A percentile compares a stretch with the other conserved stretches of the same genome.
phyloP scores from a whole-genome alignment of 2,797 vertebrate species.

The Hippoglossus hippoglossus region DNA sequence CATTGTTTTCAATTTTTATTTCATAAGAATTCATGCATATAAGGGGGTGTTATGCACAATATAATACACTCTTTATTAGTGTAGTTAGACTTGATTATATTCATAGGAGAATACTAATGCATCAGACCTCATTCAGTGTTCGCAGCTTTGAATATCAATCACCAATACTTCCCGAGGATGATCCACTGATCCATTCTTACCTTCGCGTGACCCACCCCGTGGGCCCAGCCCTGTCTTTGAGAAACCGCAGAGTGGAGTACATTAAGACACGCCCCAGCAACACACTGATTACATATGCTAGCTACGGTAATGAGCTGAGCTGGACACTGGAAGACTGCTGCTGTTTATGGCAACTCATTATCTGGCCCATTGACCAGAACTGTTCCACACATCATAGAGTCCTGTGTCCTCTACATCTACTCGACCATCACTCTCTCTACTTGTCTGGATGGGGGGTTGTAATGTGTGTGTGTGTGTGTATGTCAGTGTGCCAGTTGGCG shows the following conservation, averaged over 20 bases:
- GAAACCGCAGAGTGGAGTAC: constrained; percentile 79
- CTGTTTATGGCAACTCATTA: constrained; percentile 86
- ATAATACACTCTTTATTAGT: constrained; percentile 1
- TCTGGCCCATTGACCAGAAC: constrained; percentile 86
- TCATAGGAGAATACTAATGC: constrained; percentile 6
- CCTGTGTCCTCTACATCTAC: constrained; percentile 81
- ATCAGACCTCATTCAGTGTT: constrained; percentile 17
- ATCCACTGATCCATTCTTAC: constrained; percentile 72
- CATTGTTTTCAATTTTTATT: background rate
- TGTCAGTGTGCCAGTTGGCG: constrained; percentile 19
- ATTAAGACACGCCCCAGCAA: constrained; percentile 84
- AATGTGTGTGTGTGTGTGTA: constrained; percentile 33
- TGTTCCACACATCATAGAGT: constrained; percentile 82
- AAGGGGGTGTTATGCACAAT: background rate
- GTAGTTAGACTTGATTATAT: constrained; percentile 20
- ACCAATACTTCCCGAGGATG: constrained; percentile 50
- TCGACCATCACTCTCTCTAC: constrained; percentile 72
- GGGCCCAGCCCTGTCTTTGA: constrained; percentile 73
- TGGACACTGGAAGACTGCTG: constrained; percentile 81
- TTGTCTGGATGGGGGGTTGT: constrained; percentile 50
- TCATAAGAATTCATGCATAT: background rate
- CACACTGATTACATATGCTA: constrained; percentile 84
- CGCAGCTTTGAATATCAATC: constrained; percentile 58
- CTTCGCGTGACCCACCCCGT: constrained; percentile 75
- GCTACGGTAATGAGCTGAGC: constrained; percentile 82